Evolutionary conservation across 2,113 vertebrate genomes (phyloP), one percentile per base, ranked within the genome.

Genomic region (Tauraco erythrolophus): DNA sequence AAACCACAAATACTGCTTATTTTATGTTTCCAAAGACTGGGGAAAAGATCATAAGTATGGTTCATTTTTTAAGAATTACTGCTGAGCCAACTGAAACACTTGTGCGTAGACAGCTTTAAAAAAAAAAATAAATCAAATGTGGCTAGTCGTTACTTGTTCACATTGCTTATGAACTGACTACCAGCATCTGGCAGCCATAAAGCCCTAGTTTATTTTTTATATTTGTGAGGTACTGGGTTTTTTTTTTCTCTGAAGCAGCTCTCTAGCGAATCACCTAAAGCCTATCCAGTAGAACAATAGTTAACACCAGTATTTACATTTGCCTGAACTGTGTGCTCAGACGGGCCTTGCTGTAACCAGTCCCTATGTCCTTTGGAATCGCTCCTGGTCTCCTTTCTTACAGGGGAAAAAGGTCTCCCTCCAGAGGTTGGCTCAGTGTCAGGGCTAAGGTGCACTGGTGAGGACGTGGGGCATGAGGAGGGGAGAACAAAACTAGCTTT

Each of bases 141-240:
- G 93, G 92, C 96, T 88, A 94, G 79, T 94, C 48, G 8, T 91
- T 87, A 69, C 94, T 85, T 94, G 87, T 92, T 97, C 97, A 97
- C 96, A 92, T 97, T 84, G 96, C 95, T 95, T 94, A 92, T 80
- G 86, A 90, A 91, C 45, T 74, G 96, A 91, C 97, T 79, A 24
- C 95, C 96, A 70, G 86, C 85, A 51, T 4, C 68, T 51, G 81
- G 96, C 60, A 97, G 97, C 94, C 96, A 95, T 93, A 96, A 92
- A 94, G 93, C 95, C 97, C 97, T 95, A 66, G 72, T 95, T 91
- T 87, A 80, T 96, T 87, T 96, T 96, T 69, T 65, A 35, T 60
- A 25, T 79, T 91, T 95, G 89, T 98, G 98, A 99, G 98, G 98
- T 99, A 98, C 97, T 98, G 96, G 86, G 6, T 1, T 45, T 61